Evolutionary conservation across 1,140 invertebrate species (phyloP).

Genomic region (Diachasmimorpha longicaudata): DNA sequence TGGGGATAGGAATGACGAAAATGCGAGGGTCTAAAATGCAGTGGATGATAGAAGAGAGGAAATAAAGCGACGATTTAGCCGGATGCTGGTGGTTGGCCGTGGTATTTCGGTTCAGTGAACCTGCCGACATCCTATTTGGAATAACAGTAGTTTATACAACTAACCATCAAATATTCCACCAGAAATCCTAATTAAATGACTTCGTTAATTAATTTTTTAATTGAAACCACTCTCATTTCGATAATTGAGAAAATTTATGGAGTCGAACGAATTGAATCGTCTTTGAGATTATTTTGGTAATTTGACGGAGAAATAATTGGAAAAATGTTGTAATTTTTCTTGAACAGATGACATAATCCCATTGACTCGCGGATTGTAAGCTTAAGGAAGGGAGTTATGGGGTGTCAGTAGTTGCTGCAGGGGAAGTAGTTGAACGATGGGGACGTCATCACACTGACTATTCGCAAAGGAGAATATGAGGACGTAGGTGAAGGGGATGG

Average conservation of each 20-base stretch:
- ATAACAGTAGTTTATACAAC: slow-evolving; percentile 5
- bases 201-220: background rate
- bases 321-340: no score
- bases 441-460: background rate
- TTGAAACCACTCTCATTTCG: background rate
- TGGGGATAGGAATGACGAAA: background rate
- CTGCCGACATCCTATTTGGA: slow-evolving; percentile 6
- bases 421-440: background rate
- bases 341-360: background rate
- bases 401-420: background rate
- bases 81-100: slow-evolving; percentile 7
- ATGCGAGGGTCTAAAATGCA: slow-evolving; percentile 8
- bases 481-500: slow-evolving; percentile 3
- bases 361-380: background rate
- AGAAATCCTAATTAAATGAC: background rate
- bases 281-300: no score
- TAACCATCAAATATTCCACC: background rate
- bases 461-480: background rate
- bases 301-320: no score
- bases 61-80: slow-evolving; percentile 9
- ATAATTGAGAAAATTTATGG: no score
- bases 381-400: background rate
- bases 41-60: slow-evolving; percentile 9
- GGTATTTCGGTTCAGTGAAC: slow-evolving; percentile 10
- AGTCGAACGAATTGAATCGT: background rate